Evolutionary conservation across 2,113 vertebrate genomes (phyloP).

Genomic region (Pyrgilauda ruficollis): DNA sequence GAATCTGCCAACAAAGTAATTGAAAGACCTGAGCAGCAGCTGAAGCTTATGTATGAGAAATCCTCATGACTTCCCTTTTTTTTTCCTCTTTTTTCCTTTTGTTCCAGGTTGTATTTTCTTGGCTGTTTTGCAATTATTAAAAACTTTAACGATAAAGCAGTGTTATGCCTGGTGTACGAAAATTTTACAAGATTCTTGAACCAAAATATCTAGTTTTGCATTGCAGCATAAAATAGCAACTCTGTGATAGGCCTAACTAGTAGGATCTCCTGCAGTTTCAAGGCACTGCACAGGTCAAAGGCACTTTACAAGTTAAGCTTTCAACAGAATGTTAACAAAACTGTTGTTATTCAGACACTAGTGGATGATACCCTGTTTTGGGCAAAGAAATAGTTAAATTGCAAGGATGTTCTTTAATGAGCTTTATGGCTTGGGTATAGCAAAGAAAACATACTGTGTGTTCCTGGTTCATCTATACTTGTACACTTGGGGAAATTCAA

Average conservation of each 20-base stretch:
- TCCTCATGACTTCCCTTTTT: neutral
- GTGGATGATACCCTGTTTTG: neutral
- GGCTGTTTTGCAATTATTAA: neutral
- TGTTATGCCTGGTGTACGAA: neutral
- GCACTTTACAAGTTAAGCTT: neutral
- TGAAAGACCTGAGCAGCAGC: neutral
- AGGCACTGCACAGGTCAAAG: neutral
- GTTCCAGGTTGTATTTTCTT: neutral
- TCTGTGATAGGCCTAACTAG: neutral
- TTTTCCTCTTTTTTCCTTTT: neutral
- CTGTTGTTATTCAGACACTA: neutral
- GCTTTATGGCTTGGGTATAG: neutral
- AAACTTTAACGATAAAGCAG: neutral
- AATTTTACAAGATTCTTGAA: neutral
- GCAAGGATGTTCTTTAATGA: neutral
- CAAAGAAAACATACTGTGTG: neutral
- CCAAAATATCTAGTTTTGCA: neutral
- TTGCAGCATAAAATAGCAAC: neutral
- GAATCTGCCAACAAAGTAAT: neutral
- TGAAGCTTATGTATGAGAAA: neutral
- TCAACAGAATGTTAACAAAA: neutral
- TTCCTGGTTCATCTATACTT: neutral
- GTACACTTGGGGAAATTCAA: neutral
- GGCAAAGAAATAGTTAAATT: neutral
- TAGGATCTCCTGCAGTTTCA: neutral